A percentile compares a stretch with the other conserved stretches of the same genome.
Evolutionary conservation across 1,140 invertebrate species (phyloP).

Genomic region (Bursaphelenchus mucronatus): DNA sequence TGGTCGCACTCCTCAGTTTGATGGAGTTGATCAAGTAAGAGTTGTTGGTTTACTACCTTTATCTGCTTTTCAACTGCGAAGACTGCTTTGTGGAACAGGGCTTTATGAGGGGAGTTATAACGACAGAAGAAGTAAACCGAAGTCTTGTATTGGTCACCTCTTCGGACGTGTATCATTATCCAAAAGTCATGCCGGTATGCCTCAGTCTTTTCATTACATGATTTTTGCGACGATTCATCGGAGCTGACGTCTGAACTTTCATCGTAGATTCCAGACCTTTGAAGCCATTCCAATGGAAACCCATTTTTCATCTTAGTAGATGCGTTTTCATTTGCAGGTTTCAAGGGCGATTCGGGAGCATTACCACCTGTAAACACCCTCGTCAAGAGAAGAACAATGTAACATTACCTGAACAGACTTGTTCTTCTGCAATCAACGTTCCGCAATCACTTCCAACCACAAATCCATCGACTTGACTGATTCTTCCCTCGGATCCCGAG

Average conservation of each 20-base stretch:
- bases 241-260: no score
- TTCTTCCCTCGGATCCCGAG: neutral
- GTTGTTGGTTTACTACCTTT: conserved; percentile 31
- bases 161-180: conserved; percentile 35
- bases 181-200: conserved; percentile 40
- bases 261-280: neutral
- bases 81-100: conserved; percentile 24
- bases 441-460: conserved; percentile 10
- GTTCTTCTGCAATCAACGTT: conserved; percentile 7
- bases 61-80: conserved; percentile 37
- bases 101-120: conserved; percentile 28
- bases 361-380: no score
- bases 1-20: conserved; percentile 37
- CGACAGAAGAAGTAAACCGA: conserved; percentile 45
- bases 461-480: neutral
- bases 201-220: conserved; percentile 22
- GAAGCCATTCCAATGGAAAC: conserved; percentile 16
- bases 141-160: conserved; percentile 12
- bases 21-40: conserved; percentile 42
- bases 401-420: neutral
- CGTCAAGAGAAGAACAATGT: no score
- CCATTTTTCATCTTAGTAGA: conserved; percentile 3
- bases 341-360: no score
- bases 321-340: no score
- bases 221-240: neutral